Evolutionary conservation across 2,888 invertebrate genomes (phyloP).

Genomic region (Euplagia quadripunctaria): DNA sequence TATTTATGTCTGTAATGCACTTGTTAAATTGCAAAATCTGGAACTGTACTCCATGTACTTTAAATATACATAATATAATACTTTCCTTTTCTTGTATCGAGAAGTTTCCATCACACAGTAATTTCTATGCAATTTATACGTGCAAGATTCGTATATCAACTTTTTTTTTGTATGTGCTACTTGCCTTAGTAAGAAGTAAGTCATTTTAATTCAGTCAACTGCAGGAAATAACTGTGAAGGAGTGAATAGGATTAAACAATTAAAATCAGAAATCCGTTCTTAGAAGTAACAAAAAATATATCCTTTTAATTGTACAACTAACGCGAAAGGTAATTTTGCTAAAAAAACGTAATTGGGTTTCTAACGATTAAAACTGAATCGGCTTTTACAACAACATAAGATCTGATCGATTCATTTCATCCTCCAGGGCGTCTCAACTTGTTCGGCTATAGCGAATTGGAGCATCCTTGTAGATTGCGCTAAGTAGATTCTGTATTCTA

Average conservation of each 20-base stretch:
- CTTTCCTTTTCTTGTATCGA: background rate
- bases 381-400: background rate
- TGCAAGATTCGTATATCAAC: background rate
- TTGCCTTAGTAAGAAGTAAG: background rate
- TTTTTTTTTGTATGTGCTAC: background rate
- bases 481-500: background rate
- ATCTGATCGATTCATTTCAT: background rate
- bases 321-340: slow-evolving; percentile 23
- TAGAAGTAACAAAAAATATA: slow-evolving; percentile 37
- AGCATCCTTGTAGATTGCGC: background rate
- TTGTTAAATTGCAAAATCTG: background rate
- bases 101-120: background rate
- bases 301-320: slow-evolving; percentile 5
- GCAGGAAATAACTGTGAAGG: background rate
- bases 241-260: background rate
- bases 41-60: background rate
- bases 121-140: background rate
- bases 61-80: background rate
- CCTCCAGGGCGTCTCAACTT: background rate
- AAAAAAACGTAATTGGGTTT: slow-evolving; percentile 13
- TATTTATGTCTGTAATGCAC: background rate
- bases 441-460: background rate
- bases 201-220: background rate
- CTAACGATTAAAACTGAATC: background rate
- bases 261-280: slow-evolving; percentile 23